Conservation (phyloP, 2,113 vertebrate genomes). For the Xenopus borealis region DNA sequence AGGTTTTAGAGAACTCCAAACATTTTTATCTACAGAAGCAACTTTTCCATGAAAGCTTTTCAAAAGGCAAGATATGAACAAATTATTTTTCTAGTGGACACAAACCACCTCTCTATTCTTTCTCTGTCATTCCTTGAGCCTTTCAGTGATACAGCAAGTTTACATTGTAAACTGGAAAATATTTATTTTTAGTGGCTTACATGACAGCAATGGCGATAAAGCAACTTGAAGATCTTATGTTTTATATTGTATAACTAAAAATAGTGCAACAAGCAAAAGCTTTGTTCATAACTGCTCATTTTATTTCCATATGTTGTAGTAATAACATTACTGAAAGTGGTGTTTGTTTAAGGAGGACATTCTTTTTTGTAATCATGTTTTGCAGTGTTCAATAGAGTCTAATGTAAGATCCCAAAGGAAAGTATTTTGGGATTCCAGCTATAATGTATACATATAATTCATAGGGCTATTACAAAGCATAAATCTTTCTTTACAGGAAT, state of each 20-base stretch:
- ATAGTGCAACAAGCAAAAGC: too few relatives aligned
- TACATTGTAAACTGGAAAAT: conserved; percentile 64
- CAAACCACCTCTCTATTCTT: conserved; percentile 78
- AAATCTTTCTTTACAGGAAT: too few relatives aligned
- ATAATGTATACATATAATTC: too few relatives aligned
- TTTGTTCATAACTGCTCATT: too few relatives aligned
- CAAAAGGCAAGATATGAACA: conserved; percentile 69
- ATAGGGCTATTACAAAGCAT: too few relatives aligned
- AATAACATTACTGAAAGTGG: too few relatives aligned
- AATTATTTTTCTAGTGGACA: conserved; percentile 93
- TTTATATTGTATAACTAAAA: background rate
- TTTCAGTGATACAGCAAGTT: conserved; percentile 72
- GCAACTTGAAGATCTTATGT: conserved; percentile 31
- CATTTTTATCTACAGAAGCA: conserved; percentile 70
- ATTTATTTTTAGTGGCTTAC: conserved; percentile 51
- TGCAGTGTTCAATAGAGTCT: too few relatives aligned
- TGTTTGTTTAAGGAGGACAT: too few relatives aligned
- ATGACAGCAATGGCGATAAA: conserved; percentile 55
- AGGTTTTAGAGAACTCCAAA: conserved; percentile 45
- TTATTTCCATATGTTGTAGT: too few relatives aligned
- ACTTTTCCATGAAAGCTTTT: conserved; percentile 79
- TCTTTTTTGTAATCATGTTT: too few relatives aligned
- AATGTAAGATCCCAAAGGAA: too few relatives aligned
- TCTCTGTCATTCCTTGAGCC: conserved; percentile 76
- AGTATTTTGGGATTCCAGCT: too few relatives aligned